Conservation (phyloP, 2,888 invertebrate genomes). For the Lomographa bimaculata region DNA sequence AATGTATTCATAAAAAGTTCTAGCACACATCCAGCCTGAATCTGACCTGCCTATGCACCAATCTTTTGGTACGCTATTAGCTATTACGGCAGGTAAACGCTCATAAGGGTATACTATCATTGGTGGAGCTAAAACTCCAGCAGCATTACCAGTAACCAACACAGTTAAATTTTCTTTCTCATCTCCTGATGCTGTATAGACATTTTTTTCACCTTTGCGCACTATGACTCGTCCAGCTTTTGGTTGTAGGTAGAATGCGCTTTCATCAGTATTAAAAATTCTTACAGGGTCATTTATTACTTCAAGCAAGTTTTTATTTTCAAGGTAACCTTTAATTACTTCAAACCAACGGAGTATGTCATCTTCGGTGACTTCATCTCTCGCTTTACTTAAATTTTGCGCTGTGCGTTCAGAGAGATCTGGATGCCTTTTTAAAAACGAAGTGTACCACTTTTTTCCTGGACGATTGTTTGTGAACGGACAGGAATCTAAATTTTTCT, state of each 20-base stretch:
- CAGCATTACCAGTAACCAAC: too few species aligned
- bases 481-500: too few species aligned
- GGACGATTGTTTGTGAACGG: not conserved
- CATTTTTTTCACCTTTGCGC: constrained; percentile 41
- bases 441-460: too few species aligned
- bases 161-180: constrained; percentile 40
- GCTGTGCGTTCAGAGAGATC: not conserved
- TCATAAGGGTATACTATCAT: constrained; percentile 28
- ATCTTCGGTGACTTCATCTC: not conserved
- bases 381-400: not conserved
- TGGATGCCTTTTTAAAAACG: too few species aligned
- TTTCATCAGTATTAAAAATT: constrained; percentile 44
- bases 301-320: constrained; percentile 13
- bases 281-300: constrained; percentile 21
- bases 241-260: constrained; percentile 49
- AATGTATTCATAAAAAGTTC: constrained; percentile 50
- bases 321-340: not conserved
- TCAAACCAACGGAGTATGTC: too few species aligned
- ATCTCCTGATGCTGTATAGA: constrained; percentile 35
- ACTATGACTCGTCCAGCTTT: constrained; percentile 47
- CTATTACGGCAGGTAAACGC: not conserved
- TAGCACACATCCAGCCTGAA: constrained; percentile 48
- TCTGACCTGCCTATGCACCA: constrained; percentile 31
- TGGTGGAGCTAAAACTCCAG: too few species aligned
- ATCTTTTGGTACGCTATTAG: not conserved